Conservation (phyloP, 2,113 vertebrate genomes). For the Probosciger aterrimus region DNA sequence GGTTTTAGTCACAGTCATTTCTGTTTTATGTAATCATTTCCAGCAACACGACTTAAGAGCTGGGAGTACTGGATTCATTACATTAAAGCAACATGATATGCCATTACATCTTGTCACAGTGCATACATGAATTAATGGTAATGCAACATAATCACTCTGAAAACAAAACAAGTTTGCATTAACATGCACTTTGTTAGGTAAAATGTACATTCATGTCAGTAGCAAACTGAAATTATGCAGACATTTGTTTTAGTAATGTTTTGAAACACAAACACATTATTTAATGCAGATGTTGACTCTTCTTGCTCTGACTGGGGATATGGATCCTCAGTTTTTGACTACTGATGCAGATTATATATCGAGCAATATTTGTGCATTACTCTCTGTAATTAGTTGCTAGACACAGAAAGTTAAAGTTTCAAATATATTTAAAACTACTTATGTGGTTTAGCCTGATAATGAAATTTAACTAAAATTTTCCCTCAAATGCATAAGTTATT, state of each 20-base stretch:
- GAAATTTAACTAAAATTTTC: not conserved
- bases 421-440: not conserved
- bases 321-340: not conserved
- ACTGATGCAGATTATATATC: not conserved
- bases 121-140: constrained; percentile 63
- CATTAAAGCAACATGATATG: constrained; percentile 74
- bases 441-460: not conserved
- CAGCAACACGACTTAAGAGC: constrained; percentile 66
- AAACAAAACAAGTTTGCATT: constrained; percentile 73
- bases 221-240: not conserved
- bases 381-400: not conserved
- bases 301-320: not conserved
- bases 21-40: constrained; percentile 72
- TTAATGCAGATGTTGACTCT: not conserved
- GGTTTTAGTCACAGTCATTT: constrained; percentile 56
- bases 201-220: constrained; percentile 12
- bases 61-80: constrained; percentile 69
- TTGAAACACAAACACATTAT: not conserved
- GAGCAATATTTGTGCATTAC: not conserved
- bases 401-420: not conserved
- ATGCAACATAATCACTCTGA: constrained; percentile 71
- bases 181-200: constrained; percentile 64
- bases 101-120: constrained; percentile 70
- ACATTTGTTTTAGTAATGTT: not conserved
- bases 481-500: not conserved